Conservation (phyloP, 2,888 invertebrate species). For the Carpatolechia fugitivella region DNA sequence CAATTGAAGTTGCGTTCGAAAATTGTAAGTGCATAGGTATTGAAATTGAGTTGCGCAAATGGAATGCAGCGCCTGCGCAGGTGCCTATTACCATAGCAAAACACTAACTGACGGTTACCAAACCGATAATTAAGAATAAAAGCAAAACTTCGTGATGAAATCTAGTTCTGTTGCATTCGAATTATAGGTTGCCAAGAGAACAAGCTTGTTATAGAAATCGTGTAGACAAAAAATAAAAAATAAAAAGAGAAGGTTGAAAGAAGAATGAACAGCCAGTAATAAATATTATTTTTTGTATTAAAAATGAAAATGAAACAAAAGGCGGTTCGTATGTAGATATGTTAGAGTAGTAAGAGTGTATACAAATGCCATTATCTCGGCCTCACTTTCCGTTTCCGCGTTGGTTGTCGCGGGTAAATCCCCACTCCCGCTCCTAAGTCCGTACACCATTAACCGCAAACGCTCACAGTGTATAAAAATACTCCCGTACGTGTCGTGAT, state of each 20-base stretch:
- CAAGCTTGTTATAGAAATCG: not conserved
- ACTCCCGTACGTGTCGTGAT: conserved; percentile 47
- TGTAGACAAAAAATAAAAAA: not conserved
- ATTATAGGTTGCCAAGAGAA: not conserved
- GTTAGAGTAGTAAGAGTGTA: not conserved
- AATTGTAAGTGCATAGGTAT: conserved; percentile 8
- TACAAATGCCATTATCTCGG: conserved; percentile 24
- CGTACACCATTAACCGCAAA: conserved; percentile 45
- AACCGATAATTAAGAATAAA: conserved; percentile 32
- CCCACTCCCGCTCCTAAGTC: conserved; percentile 31
- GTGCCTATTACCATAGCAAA: conserved; percentile 35
- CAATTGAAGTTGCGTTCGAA: conserved; percentile 3
- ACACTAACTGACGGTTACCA: conserved; percentile 27
- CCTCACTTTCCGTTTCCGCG: conserved; percentile 33
- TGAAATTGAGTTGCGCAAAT: conserved; percentile 22
- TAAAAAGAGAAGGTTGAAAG: not conserved
- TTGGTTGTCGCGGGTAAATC: conserved; percentile 30
- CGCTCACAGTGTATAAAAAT: conserved; percentile 53
- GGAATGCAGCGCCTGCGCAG: conserved; percentile 26
- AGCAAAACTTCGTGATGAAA: conserved; percentile 20
- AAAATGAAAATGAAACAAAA: conserved; percentile 7
- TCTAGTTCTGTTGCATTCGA: not conserved
- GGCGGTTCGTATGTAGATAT: not conserved
- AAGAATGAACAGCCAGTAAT: not conserved
- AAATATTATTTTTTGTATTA: not conserved